Conservation (phyloP, 2,888 invertebrate genomes). For the Synergus itoensis region DNA sequence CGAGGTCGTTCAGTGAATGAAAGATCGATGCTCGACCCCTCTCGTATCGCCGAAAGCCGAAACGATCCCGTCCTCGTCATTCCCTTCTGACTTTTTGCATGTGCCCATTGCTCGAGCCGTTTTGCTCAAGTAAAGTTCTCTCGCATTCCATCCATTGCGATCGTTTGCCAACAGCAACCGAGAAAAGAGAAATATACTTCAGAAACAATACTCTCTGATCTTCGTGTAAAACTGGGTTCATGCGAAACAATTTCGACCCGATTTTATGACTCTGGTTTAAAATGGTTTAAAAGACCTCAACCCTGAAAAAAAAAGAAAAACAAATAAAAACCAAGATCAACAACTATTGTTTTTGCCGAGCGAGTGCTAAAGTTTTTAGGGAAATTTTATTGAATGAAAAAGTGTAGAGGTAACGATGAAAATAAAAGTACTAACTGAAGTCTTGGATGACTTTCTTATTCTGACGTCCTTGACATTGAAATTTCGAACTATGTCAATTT, state of each 20-base stretch:
- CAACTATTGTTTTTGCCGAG: slow-evolving; percentile 41
- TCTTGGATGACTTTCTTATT: background rate
- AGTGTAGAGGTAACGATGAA: background rate
- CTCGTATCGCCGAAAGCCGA: slow-evolving; percentile 35
- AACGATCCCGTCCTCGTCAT: slow-evolving; percentile 41
- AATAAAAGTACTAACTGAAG: background rate
- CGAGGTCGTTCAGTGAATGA: slow-evolving; percentile 63
- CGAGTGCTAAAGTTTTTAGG: background rate
- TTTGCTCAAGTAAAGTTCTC: slow-evolving; percentile 22
- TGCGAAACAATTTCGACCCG: slow-evolving; percentile 20
- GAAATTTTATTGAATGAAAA: background rate
- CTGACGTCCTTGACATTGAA: background rate
- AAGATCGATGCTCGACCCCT: slow-evolving; percentile 62
- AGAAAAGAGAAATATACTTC: background rate
- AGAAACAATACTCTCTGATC: background rate
- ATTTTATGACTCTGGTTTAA: slow-evolving; percentile 12
- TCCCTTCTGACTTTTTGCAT: slow-evolving; percentile 24
- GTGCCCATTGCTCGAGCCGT: slow-evolving; percentile 6
- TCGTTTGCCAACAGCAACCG: background rate
- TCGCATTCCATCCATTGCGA: slow-evolving; percentile 4
- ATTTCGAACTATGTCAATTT: no score
- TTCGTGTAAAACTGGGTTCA: slow-evolving; percentile 5
- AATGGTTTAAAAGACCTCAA: background rate
- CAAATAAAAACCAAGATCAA: slow-evolving; percentile 14
- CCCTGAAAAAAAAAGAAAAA: slow-evolving; percentile 31